These are phyloP conservation scores for Drosophila infuscata DNA, from an alignment of 2,888 invertebrate genomes.

Conservation along the genomic window DNA sequence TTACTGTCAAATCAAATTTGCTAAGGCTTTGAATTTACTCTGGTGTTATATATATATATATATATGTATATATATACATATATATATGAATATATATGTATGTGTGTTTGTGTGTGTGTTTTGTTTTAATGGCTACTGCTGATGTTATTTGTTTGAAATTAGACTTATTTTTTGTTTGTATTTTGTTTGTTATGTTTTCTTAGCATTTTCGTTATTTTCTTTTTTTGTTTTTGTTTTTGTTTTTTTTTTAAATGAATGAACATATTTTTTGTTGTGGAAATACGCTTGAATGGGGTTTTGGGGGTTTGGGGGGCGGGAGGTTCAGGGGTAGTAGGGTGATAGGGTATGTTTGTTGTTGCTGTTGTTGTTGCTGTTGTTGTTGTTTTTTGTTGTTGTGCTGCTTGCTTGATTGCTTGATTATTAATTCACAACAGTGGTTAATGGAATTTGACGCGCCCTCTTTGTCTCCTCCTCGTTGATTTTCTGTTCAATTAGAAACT, in stretches of 20 bases:
- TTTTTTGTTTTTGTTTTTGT: slow-evolving; percentile 12
- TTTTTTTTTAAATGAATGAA: slow-evolving; percentile 35
- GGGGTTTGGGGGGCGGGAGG: neutral
- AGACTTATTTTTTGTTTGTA: slow-evolving; percentile 17
- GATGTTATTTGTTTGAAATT: slow-evolving; percentile 33
- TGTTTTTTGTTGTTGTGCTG: slow-evolving; percentile 58
- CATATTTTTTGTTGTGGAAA: slow-evolving; percentile 43
- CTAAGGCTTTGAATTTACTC: slow-evolving; percentile 22
- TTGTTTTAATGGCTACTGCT: slow-evolving; percentile 33
- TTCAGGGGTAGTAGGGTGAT: neutral
- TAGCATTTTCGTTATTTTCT: slow-evolving; percentile 6
- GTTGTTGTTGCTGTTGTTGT: slow-evolving; percentile 27
- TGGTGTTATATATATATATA: slow-evolving; percentile 4
- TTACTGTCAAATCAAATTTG: slow-evolving; percentile 35
- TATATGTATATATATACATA: neutral
- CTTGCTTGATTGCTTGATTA: slow-evolving; percentile 61
- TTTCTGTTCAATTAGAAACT: slow-evolving; percentile 98
- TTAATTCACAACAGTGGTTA: slow-evolving; percentile 86
- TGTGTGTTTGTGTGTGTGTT: slow-evolving; percentile 16
- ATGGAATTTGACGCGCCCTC: slow-evolving; percentile 95
- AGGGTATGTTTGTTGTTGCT: slow-evolving; percentile 15
- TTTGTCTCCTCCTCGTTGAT: slow-evolving; percentile 98
- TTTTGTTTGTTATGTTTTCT: slow-evolving; percentile 25
- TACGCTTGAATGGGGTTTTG: slow-evolving; percentile 21
- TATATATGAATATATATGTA: neutral